Evolutionary conservation across 2,797 vertebrate species (phyloP).

Genomic region (Naso thynnoides): DNA sequence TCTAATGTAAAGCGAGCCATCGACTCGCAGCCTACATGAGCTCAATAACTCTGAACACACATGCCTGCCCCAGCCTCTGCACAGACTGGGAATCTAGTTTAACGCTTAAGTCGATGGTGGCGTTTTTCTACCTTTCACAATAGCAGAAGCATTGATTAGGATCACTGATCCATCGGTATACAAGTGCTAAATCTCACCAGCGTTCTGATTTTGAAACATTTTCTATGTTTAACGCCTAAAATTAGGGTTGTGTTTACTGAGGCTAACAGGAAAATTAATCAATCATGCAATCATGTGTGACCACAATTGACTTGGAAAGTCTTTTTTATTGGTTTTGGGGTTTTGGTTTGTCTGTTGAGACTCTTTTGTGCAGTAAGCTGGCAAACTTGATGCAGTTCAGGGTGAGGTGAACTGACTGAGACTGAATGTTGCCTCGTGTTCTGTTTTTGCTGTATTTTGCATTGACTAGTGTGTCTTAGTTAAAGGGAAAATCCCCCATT

Average conservation of each 20-base stretch:
- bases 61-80: not conserved
- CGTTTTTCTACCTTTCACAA: not conserved
- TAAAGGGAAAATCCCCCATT: too few relatives aligned
- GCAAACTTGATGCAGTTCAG: conserved; percentile 1
- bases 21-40: conserved; percentile 29
- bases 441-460: not conserved
- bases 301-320: not conserved
- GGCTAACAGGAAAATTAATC: conserved; percentile 18
- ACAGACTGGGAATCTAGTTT: not conserved
- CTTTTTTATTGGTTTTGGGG: conserved; percentile 3
- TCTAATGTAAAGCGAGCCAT: conserved; percentile 45
- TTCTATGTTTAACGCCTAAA: not conserved
- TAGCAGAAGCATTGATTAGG: not conserved
- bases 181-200: not conserved
- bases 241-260: not conserved
- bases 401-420: not conserved
- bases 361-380: not conserved
- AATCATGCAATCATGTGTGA: conserved; percentile 1
- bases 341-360: conserved; percentile 20
- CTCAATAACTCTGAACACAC: conserved; percentile 39
- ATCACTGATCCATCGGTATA: not conserved
- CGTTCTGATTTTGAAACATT: not conserved
- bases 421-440: not conserved
- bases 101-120: not conserved
- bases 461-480: too few relatives aligned